Base-by-base conservation (phyloP, 2,888 invertebrate species). In the Caenorhabditis sp. region DNA sequence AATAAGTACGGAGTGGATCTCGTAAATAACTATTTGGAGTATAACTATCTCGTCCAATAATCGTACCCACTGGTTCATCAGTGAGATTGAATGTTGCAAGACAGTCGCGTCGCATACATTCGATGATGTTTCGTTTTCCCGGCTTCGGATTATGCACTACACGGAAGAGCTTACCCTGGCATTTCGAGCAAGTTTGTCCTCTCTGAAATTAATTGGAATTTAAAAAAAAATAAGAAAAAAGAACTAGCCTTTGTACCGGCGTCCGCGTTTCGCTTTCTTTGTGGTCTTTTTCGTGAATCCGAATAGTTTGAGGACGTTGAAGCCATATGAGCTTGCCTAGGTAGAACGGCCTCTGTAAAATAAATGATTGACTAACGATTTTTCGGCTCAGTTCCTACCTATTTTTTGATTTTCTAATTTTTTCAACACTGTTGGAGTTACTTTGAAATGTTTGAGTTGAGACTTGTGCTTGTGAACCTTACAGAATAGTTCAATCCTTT, bases 81-180 rank as follows among this genome's bases (percentile, higher is more conserved):
- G 69, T 67, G 31, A 64, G 59, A 2, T 64, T 43, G 6, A 75
- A 49, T 19, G 74, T 58, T 2, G 67, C 66, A 21, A 75, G 49
- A 27, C 74, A 75, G 3, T 10, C 55, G 4, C 65, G 1, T 14
- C 69, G 43, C 67, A 64, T 70, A 31, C 74, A 75, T 50, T 75
- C 74, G 17, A 75, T 50, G 17, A 75, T 21, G 3, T 8, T 6
- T 3, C 49, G 14, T 6, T 21, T 36, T 21, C 67, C 72, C 0
- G 58, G 58, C 6, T 68, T 57, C 1, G 31, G 36, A 3, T 63
- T 59, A 51, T 71, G 66, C 12, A 71, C 68, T 17, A 53, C 50
- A 8, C 72, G 68, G 19, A 72, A 54, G 43, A 54, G 50, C 14
- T 26, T 43, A 21, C 72, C 61, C 3, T 27, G 55, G 31, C 72